Evolutionary conservation across 2,888 invertebrate species (phyloP).

Genomic region (Ormyrus rosae): DNA sequence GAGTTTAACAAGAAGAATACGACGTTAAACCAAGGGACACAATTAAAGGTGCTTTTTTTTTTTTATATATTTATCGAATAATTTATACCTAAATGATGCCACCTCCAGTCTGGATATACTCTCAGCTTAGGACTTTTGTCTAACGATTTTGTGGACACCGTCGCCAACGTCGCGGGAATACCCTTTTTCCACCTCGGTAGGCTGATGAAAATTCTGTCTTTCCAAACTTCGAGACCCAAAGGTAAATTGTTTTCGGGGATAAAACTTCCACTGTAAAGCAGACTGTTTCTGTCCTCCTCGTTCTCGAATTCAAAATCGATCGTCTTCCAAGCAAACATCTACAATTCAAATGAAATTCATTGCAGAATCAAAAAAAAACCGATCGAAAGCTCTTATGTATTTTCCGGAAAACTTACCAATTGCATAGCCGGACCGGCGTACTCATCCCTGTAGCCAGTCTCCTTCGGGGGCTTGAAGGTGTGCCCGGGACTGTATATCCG

Average conservation of each 20-base stretch:
- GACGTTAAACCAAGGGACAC: background rate
- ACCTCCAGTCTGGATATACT: slow-evolving; percentile 87
- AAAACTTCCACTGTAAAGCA: slow-evolving; percentile 80
- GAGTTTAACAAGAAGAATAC: slow-evolving; percentile 43
- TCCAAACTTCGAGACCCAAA: slow-evolving; percentile 84
- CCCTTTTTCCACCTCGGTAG: slow-evolving; percentile 87
- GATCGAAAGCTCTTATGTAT: too few species aligned
- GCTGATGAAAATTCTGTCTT: slow-evolving; percentile 84
- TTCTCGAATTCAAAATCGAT: slow-evolving; percentile 85
- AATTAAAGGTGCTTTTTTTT: background rate
- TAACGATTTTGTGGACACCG: slow-evolving; percentile 80
- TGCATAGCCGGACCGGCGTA: slow-evolving; percentile 73
- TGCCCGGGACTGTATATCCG: slow-evolving; percentile 60
- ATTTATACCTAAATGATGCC: slow-evolving; percentile 79
- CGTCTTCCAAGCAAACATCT: slow-evolving; percentile 84
- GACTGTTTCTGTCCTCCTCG: slow-evolving; percentile 78
- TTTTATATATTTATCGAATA: slow-evolving; percentile 1
- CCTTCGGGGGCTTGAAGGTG: slow-evolving; percentile 61
- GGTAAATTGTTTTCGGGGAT: slow-evolving; percentile 86
- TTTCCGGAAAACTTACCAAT: slow-evolving; percentile 62
- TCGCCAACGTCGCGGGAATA: slow-evolving; percentile 85
- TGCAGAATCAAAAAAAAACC: background rate
- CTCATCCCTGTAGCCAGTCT: slow-evolving; percentile 63
- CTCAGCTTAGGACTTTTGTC: slow-evolving; percentile 79
- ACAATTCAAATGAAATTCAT: slow-evolving; percentile 32